Evolutionary conservation across 2,888 invertebrate species (phyloP).

Genomic region (Ormyrus labotus): DNA sequence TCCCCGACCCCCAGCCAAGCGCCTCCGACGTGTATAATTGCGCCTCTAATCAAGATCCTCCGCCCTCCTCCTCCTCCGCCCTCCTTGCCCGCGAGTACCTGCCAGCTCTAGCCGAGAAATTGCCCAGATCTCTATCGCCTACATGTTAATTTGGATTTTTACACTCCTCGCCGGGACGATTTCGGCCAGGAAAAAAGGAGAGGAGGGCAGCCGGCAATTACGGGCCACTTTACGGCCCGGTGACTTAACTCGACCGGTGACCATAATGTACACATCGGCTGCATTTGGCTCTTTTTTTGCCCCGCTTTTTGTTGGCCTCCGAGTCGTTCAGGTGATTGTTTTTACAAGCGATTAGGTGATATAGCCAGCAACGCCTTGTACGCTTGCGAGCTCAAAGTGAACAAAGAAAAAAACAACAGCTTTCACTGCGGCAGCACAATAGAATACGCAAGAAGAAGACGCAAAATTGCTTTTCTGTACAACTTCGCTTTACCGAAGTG

Average conservation of each 20-base stretch:
- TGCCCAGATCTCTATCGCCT: slow-evolving; percentile 41
- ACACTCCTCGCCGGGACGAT: neutral
- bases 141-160: slow-evolving; percentile 44
- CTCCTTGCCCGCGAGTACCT: neutral
- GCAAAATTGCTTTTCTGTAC: neutral
- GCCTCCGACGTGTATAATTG: slow-evolving; percentile 25
- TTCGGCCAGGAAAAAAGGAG: neutral
- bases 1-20: slow-evolving; percentile 10
- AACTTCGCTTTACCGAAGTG: neutral
- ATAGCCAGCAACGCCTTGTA: neutral
- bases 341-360: slow-evolving; percentile 32
- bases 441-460: slow-evolving; percentile 8
- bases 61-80: neutral
- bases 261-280: slow-evolving; percentile 2
- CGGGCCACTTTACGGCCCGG: neutral
- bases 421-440: neutral
- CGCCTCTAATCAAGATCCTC: slow-evolving; percentile 25
- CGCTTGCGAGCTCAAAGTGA: slow-evolving; percentile 20
- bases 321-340: neutral
- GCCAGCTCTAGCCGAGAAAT: slow-evolving; percentile 12
- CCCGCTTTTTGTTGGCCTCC: neutral
- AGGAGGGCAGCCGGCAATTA: neutral
- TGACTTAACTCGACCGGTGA: neutral
- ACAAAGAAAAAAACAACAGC: neutral
- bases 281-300: neutral